Conservation (phyloP, 2,797 vertebrate species). For the Acanthurus tractus region DNA sequence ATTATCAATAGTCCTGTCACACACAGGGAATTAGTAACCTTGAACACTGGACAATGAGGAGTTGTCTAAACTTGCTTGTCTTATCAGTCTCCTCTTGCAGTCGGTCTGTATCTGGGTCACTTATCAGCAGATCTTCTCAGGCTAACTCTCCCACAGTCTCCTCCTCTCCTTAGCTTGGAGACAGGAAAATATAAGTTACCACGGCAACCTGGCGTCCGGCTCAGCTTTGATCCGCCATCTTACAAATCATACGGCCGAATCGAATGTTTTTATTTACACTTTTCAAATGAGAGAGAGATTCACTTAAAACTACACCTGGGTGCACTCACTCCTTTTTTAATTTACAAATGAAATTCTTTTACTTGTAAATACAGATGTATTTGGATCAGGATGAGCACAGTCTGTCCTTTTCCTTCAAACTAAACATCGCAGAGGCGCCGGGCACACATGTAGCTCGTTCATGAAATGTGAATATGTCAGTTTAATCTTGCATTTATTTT, state of each 20-base stretch:
- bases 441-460: background rate
- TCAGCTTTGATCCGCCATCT: conserved; percentile 24
- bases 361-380: conserved; percentile 38
- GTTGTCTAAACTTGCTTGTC: conserved; percentile 75
- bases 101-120: conserved; percentile 58
- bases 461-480: background rate
- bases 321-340: conserved; percentile 26
- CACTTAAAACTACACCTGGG: conserved; percentile 23
- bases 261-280: conserved; percentile 18
- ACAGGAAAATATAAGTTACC: conserved; percentile 15
- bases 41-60: conserved; percentile 78
- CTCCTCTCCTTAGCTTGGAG: conserved; percentile 26
- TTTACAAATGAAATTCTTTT: conserved; percentile 17
- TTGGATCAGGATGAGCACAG: conserved; percentile 35
- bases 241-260: conserved; percentile 20
- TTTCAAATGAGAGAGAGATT: conserved; percentile 14
- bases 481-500: conserved; percentile 17
- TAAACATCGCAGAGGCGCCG: conserved; percentile 28
- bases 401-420: conserved; percentile 41
- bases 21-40: conserved; percentile 80
- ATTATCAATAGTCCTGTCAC: conserved; percentile 77
- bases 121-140: conserved; percentile 67
- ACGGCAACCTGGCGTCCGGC: background rate
- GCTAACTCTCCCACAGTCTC: conserved; percentile 68
- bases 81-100: conserved; percentile 73